phyloP scores from a whole-genome alignment of 2,113 vertebrate species.

The Isurus oxyrinchus region DNA sequence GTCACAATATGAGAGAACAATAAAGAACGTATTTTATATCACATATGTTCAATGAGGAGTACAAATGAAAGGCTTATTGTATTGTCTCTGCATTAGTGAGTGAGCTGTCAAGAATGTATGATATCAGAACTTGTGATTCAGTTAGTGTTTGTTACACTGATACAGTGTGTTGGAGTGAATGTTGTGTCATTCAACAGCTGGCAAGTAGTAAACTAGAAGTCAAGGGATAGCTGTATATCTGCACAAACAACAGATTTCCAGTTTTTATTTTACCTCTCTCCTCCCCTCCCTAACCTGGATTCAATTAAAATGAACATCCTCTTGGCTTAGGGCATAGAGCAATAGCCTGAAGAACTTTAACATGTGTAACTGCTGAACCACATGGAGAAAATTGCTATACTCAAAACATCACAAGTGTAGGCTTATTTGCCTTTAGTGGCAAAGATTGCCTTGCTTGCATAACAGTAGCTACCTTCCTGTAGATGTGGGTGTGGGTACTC shows the following conservation, averaged over 20 bases:
- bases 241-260: background rate
- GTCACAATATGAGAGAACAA: background rate
- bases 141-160: background rate
- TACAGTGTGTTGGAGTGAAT: background rate
- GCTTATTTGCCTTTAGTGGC: background rate
- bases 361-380: background rate
- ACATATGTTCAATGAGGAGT: background rate
- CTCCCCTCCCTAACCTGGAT: background rate
- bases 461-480: constrained; percentile 7
- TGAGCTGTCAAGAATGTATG: background rate
- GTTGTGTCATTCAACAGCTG: background rate
- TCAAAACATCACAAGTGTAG: background rate
- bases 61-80: background rate
- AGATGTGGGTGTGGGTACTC: constrained; percentile 26
- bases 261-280: background rate
- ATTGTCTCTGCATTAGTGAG: background rate
- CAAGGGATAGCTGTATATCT: background rate
- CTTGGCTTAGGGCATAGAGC: background rate
- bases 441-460: background rate
- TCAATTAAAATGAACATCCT: background rate
- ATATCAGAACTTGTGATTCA: background rate
- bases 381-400: background rate
- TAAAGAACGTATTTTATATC: background rate
- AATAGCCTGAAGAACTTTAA: background rate
- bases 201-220: background rate